Evolutionary conservation across 1,140 invertebrate species (phyloP), one percentile per base, ranked within the genome.

Genomic region (Wiebesia pumilae): DNA sequence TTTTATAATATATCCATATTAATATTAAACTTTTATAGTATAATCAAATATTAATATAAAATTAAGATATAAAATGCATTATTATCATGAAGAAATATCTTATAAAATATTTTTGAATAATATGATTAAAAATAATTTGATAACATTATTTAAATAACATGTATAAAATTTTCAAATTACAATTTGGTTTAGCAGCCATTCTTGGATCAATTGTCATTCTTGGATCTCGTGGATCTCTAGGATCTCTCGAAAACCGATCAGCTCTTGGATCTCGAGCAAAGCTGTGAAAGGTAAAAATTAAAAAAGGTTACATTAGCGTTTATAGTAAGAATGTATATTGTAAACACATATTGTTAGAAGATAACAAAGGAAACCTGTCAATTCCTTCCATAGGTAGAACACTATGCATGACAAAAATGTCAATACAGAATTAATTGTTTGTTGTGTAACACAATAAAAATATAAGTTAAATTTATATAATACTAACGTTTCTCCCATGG

Each of bases 151-250:
- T 40, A 81, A 47, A 81, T 86, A 40, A 67, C 51, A 54, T 40
- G 19, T 73, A 30, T 33, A 58, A 40, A 77, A 43, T 62, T 12
- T 75, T 58, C 16, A 3, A 19, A 10, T 75, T 83, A 94, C 94
- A 89, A 88, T 90, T 92, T 47, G 90, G 65, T 92, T 95, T 95
- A 83, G 93, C 93, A 84, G 93, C 93, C 33, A 95, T 95, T 86
- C 96, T 94, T 6, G 96, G 96, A 94, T 97, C 96, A 87, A 95
- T 94, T 47, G 95, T 92, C 89, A 92, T 93, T 67, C 93, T 91
- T 27, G 95, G 94, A 90, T 96, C 95, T 81, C 96, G 93, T 4
- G 96, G 96, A 93, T 97, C 96, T 27, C 95, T 94, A 2, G 95
- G 95, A 93, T 96, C 95, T 87, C 95, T 93, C 67, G 93, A 93